These are phyloP conservation scores for Rhagonycha fulva DNA, from an alignment of 2,888 invertebrate genomes.

Conservation along the genomic window DNA sequence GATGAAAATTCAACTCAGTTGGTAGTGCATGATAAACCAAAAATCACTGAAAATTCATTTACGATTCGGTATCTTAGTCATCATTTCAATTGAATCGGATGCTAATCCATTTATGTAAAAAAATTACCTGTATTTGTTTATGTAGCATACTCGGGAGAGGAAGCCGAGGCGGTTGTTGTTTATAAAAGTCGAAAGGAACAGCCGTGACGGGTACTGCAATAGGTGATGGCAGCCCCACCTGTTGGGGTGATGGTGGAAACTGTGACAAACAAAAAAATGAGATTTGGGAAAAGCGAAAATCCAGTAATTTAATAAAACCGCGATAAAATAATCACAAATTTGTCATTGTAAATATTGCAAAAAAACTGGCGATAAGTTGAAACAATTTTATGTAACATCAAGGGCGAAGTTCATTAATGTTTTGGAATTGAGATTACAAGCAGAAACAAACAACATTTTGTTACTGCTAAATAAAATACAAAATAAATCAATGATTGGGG, in stretches of 20 bases:
- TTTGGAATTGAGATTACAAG: neutral
- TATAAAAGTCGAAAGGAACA: conserved; percentile 64
- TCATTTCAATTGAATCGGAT: neutral
- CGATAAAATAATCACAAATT: neutral
- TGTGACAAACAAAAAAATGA: conserved; percentile 49
- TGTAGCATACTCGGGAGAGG: conserved; percentile 59
- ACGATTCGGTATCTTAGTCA: neutral
- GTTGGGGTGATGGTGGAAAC: conserved; percentile 77
- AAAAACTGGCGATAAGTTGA: neutral
- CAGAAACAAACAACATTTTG: neutral
- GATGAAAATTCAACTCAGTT: conserved; percentile 24
- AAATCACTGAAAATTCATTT: conserved; percentile 11
- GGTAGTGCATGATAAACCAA: conserved; percentile 35
- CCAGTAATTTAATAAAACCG: neutral
- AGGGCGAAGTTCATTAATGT: neutral
- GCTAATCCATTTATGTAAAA: neutral
- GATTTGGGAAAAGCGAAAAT: conserved; percentile 19
- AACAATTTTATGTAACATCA: neutral
- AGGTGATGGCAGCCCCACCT: conserved; percentile 58
- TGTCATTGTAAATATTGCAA: neutral
- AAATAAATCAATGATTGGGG: neutral
- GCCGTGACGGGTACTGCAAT: conserved; percentile 59
- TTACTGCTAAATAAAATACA: neutral
- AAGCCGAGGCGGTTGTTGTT: conserved; percentile 58
- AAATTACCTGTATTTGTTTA: conserved; percentile 65